Evolutionary conservation across 2,797 vertebrate genomes (phyloP).

Genomic region (Botia kubotai): DNA sequence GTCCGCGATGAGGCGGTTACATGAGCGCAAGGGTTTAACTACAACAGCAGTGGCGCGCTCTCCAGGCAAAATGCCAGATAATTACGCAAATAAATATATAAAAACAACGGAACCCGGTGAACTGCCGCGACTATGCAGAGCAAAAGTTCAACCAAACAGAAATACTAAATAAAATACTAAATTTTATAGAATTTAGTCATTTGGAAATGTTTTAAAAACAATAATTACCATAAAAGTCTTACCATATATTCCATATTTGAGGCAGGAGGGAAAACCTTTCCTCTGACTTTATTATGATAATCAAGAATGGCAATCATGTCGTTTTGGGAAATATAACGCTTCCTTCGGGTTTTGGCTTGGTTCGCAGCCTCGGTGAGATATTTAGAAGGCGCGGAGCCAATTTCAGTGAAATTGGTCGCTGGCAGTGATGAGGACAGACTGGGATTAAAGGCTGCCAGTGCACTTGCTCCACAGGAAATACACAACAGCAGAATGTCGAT

Average conservation of each 20-base stretch:
- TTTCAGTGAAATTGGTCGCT: slow-evolving; percentile 81
- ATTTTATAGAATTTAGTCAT: neutral
- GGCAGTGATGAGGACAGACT: slow-evolving; percentile 76
- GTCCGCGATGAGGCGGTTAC: neutral
- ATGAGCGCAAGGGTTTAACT: neutral
- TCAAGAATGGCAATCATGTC: slow-evolving; percentile 97
- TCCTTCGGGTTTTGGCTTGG: slow-evolving; percentile 85
- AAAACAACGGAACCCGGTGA: slow-evolving; percentile 39
- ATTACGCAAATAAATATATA: slow-evolving; percentile 25
- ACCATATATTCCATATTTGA: slow-evolving; percentile 99
- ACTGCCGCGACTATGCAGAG: slow-evolving; percentile 17
- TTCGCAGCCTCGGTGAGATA: slow-evolving; percentile 78
- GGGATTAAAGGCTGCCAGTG: slow-evolving; percentile 80
- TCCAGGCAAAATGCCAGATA: slow-evolving; percentile 26
- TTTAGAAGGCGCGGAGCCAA: slow-evolving; percentile 74
- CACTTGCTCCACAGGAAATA: slow-evolving; percentile 86
- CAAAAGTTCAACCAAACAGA: slow-evolving; percentile 25
- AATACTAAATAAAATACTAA: no score
- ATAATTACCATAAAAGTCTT: slow-evolving; percentile 68
- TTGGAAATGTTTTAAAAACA: neutral
- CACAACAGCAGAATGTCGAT: slow-evolving; percentile 75
- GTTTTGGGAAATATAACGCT: slow-evolving; percentile 95
- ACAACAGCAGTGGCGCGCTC: slow-evolving; percentile 15
- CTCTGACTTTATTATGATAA: slow-evolving; percentile 97
- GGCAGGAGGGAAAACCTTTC: slow-evolving; percentile 95